Percentiles rank a stretch among this genome's conserved stretches.
These are phyloP conservation scores for Philopotamus ludificatus DNA, from an alignment of 1,140 invertebrate species.

Conservation along the genomic window DNA sequence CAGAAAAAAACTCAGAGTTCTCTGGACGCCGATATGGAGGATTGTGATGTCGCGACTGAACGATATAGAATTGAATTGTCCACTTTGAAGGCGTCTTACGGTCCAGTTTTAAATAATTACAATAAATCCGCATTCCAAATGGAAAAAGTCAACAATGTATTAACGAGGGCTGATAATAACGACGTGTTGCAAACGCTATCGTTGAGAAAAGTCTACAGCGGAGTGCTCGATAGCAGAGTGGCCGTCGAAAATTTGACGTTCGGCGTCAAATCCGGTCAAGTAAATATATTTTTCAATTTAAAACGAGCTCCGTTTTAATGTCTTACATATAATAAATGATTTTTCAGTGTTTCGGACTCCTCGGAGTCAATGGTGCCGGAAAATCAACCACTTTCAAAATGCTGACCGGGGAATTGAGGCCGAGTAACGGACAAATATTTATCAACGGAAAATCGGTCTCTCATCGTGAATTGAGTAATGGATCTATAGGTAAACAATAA, in stretches of 20 bases:
- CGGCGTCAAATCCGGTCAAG: constrained; percentile 50
- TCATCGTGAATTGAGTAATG: constrained; percentile 50
- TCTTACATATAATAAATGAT: neutral
- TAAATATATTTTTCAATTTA: constrained; percentile 27
- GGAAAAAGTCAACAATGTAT: neutral
- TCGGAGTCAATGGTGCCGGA: constrained; percentile 73
- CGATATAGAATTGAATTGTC: constrained; percentile 50
- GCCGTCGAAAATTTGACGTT: constrained; percentile 52
- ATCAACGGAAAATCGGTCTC: constrained; percentile 49
- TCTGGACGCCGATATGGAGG: constrained; percentile 46
- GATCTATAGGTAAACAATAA: constrained; percentile 52
- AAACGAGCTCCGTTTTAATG: neutral
- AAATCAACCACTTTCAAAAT: constrained; percentile 75
- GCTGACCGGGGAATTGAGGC: constrained; percentile 65
- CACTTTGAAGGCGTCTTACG: constrained; percentile 35
- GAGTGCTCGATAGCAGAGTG: constrained; percentile 48
- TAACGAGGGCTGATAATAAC: neutral
- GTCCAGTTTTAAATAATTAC: neutral
- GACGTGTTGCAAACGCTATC: constrained; percentile 51
- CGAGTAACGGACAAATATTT: constrained; percentile 55
- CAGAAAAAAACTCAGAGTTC: constrained; percentile 32
- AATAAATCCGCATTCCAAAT: neutral
- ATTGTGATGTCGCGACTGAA: constrained; percentile 54
- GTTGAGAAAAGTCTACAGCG: constrained; percentile 52
- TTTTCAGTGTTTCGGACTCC: constrained; percentile 67